Conservation (phyloP, 2,113 vertebrate species). For the Anguilla rostrata region DNA sequence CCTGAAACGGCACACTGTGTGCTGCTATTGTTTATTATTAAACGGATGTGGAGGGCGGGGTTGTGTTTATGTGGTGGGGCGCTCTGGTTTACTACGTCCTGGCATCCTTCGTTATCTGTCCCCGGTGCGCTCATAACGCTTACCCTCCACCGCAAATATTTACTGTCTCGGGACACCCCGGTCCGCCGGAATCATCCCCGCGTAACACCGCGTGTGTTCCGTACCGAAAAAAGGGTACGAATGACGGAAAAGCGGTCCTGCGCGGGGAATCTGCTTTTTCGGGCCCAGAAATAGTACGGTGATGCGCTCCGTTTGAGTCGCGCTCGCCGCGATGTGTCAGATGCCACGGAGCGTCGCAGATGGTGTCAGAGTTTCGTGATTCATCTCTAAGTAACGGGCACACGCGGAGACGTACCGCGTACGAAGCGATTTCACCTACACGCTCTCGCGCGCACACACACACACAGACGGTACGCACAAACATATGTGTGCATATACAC, state of each 20-base stretch:
- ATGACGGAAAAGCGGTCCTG: not conserved
- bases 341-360: not conserved
- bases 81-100: not conserved
- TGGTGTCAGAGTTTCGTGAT: conserved; percentile 10
- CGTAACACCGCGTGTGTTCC: not conserved
- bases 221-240: not conserved
- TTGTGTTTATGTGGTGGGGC: not conserved
- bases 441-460: too few species aligned
- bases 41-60: not conserved
- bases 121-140: not conserved
- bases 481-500: too few species aligned
- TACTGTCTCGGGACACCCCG: not conserved
- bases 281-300: conserved; percentile 4
- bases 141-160: not conserved
- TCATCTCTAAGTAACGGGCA: not conserved
- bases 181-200: not conserved
- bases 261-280: not conserved
- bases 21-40: not conserved
- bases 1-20: not conserved
- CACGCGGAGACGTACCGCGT: not conserved
- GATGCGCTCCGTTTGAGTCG: not conserved
- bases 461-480: not conserved
- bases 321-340: not conserved
- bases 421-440: not conserved
- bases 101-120: not conserved